phyloP scores from a whole-genome alignment of 1,140 invertebrate genomes.

The Drosophila equinoxialis region DNA sequence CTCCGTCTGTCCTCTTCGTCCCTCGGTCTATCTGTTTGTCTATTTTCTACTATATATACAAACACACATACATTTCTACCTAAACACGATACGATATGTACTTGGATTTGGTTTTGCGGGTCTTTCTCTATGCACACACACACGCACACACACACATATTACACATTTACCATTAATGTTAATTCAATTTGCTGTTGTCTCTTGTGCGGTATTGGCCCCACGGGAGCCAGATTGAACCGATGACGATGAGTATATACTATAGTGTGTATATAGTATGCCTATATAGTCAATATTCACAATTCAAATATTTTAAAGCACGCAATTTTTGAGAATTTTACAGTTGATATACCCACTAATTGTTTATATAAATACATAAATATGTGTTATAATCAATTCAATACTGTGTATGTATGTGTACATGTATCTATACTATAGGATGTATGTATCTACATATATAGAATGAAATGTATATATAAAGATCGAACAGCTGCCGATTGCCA shows the following conservation, averaged over 20 bases:
- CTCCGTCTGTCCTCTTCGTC: slow-evolving; percentile 16
- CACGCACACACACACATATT: slow-evolving; percentile 42
- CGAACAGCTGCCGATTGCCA: slow-evolving; percentile 58
- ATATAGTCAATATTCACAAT: slow-evolving; percentile 9
- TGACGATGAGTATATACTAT: too few species aligned
- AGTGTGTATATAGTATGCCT: background rate
- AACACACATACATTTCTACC: slow-evolving; percentile 19
- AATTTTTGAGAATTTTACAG: slow-evolving; percentile 27
- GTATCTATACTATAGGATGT: slow-evolving; percentile 20
- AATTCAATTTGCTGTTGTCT: slow-evolving; percentile 64
- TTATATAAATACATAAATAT: slow-evolving; percentile 45
- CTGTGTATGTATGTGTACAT: slow-evolving; percentile 16
- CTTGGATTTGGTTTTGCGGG: slow-evolving; percentile 20
- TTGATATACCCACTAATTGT: slow-evolving; percentile 53
- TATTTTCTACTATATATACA: slow-evolving; percentile 34
- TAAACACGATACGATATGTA: slow-evolving; percentile 16
- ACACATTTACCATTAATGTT: slow-evolving; percentile 71
- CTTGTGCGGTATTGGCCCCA: slow-evolving; percentile 1
- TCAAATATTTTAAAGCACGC: background rate
- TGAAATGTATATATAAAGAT: slow-evolving; percentile 37
- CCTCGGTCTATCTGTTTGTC: slow-evolving; percentile 15
- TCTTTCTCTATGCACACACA: slow-evolving; percentile 17
- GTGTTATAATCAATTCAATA: slow-evolving; percentile 61
- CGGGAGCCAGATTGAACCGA: too few species aligned
- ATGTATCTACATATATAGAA: slow-evolving; percentile 4